phyloP scores from a whole-genome alignment of 1,140 invertebrate genomes.

The Hetaerina americana region DNA sequence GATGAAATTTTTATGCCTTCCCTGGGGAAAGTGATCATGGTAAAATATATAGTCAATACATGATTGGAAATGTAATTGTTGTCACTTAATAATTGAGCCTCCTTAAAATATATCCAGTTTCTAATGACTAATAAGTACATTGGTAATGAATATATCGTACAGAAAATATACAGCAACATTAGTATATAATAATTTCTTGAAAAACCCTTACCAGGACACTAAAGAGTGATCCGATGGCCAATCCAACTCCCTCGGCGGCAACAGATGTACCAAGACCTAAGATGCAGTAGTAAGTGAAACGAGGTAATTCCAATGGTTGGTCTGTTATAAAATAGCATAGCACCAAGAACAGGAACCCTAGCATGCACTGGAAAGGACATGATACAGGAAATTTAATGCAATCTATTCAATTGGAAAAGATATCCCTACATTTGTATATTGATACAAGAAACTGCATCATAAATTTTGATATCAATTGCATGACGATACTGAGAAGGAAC shows the following conservation, averaged over 20 bases:
- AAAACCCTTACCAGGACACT: conserved; percentile 45
- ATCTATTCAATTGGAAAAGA: too few relatives aligned
- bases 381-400: too few relatives aligned
- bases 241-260: conserved; percentile 60
- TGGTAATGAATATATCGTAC: not conserved
- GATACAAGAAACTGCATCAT: too few relatives aligned
- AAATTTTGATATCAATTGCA: too few relatives aligned
- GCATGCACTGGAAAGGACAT: conserved; percentile 26
- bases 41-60: too few relatives aligned
- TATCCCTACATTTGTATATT: too few relatives aligned
- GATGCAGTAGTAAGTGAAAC: conserved; percentile 48
- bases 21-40: too few relatives aligned
- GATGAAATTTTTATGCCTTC: too few relatives aligned
- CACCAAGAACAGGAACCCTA: conserved; percentile 41
- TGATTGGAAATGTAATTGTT: too few relatives aligned
- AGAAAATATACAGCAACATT: not conserved
- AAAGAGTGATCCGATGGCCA: conserved; percentile 52
- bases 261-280: conserved; percentile 52
- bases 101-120: too few relatives aligned
- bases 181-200: not conserved
- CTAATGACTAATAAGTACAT: conserved; percentile 5
- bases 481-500: too few relatives aligned
- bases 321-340: conserved; percentile 46
- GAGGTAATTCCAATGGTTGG: conserved; percentile 32
- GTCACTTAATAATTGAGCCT: too few relatives aligned